These are phyloP conservation scores for Ceratosolen fusciceps DNA, from an alignment of 1,140 invertebrate genomes.

Conservation along the genomic window DNA sequence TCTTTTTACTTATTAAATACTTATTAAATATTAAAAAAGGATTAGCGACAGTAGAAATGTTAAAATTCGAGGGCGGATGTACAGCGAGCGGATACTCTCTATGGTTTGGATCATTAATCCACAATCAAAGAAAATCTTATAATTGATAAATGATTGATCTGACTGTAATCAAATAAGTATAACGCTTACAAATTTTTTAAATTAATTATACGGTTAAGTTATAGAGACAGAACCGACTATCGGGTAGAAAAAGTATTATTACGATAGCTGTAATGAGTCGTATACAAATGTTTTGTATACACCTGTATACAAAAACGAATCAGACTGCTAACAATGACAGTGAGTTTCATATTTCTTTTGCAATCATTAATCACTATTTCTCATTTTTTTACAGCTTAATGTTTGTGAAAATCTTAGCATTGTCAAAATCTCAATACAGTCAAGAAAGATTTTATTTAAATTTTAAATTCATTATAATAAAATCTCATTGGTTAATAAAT, in stretches of 20 bases:
- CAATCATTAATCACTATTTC: slow-evolving; percentile 35
- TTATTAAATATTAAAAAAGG: not conserved
- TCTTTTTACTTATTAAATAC: slow-evolving; percentile 11
- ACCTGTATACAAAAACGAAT: slow-evolving; percentile 56
- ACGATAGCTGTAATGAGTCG: slow-evolving; percentile 9
- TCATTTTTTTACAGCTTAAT: slow-evolving; percentile 45
- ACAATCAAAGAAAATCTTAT: not conserved
- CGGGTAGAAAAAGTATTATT: not conserved
- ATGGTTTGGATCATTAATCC: slow-evolving; percentile 14
- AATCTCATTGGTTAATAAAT: slow-evolving; percentile 12
- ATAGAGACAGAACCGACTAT: not conserved
- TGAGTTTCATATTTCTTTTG: slow-evolving; percentile 13
- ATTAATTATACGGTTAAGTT: not conserved
- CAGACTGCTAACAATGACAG: slow-evolving; percentile 19
- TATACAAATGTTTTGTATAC: slow-evolving; percentile 63
- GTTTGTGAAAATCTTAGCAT: not conserved
- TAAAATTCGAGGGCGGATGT: not conserved
- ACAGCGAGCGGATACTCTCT: not conserved
- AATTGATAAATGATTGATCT: not conserved
- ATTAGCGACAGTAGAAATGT: not conserved
- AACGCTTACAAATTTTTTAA: not conserved
- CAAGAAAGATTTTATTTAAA: slow-evolving; percentile 32
- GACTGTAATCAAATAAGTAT: not conserved
- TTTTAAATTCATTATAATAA: slow-evolving; percentile 41
- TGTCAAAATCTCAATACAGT: not conserved